These are phyloP conservation scores for Enteromius unitaeniatus DNA, from an alignment of 2,797 vertebrate species.

Conservation along the genomic window DNA sequence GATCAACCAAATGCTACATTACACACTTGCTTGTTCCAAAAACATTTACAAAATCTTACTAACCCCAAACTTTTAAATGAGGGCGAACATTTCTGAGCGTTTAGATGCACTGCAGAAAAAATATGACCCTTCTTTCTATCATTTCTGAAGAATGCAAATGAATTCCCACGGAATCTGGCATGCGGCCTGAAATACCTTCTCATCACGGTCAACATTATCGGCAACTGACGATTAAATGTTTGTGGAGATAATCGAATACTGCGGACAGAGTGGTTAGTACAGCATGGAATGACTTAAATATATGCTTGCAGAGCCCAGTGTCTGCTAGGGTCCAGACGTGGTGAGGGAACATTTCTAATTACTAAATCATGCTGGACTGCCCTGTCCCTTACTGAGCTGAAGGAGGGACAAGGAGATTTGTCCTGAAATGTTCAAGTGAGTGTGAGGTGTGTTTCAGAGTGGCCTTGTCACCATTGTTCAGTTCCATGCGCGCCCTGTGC, in stretches of 20 bases:
- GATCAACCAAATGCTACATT: neutral
- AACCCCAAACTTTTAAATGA: conserved; percentile 1
- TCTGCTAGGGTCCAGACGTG: conserved; percentile 20
- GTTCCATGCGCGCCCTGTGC: conserved; percentile 50
- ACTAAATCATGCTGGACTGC: conserved; percentile 58
- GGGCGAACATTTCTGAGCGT: neutral
- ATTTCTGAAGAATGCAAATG: conserved; percentile 39
- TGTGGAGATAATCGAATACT: conserved; percentile 17
- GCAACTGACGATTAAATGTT: conserved; percentile 1
- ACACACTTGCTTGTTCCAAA: neutral
- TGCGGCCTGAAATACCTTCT: conserved; percentile 29
- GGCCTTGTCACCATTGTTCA: conserved; percentile 51
- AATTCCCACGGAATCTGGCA: conserved; percentile 16
- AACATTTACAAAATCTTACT: too few species aligned
- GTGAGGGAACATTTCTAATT: conserved; percentile 50
- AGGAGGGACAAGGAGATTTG: conserved; percentile 48
- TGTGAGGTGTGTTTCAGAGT: conserved; percentile 49
- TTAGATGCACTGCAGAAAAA: neutral
- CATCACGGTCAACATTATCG: conserved; percentile 13
- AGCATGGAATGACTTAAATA: conserved; percentile 28
- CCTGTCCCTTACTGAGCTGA: conserved; percentile 33
- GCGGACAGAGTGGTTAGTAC: conserved; percentile 28
- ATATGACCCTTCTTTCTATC: neutral
- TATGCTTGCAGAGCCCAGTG: conserved; percentile 28
- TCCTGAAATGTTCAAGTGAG: conserved; percentile 58